Base-by-base conservation (phyloP, 2,888 invertebrate species). In the Thelaira solivaga region DNA sequence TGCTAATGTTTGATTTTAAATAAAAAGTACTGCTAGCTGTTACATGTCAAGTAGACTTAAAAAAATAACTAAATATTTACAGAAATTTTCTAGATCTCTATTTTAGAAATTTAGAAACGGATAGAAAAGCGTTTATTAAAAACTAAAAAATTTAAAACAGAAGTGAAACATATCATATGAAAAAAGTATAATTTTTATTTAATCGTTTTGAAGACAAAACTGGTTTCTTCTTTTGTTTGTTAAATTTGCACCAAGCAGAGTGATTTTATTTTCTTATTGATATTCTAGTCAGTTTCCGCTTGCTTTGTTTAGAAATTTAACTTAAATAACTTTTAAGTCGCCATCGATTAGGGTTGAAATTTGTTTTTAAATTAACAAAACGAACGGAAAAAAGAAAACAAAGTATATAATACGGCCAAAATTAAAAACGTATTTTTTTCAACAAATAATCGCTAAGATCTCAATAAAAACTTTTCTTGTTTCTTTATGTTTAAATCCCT, bases 381-480 rank as follows among this genome's bases (percentile, higher is more conserved):
- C 20, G 20, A 43, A 13, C 6, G 53, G 18, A 43, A 43, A 4
- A 68, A 7, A 53, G 18, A 57, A 41, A 31, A 43, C 13, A 26
- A 2, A 24, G 26, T 26, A 10, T 18, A 43, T 4, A n/a, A 10
- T n/a, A n/a, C n/a, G n/a, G n/a, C n/a, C n/a, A 39, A 59, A 59
- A 57, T 59, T 29, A 49, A 41, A 59, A 65, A 65, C 41, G 49
- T 51, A 29, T 45, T 59, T n/a, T n/a, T 73, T 41, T 67, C 16
- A 69, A 39, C 69, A 76, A 49, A 75, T 68, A 62, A 76, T 69
- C 65, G 26, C 65, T 29, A 29, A 69, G 53, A 69, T 71, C 69
- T 74, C 34, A 71, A 65, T 47, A 74, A 74, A 74, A 78, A 68
- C 22, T 68, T 75, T 75, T 68, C 45, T 61, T 61, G 47, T 55